Evolutionary conservation across 2,113 vertebrate species (phyloP), one percentile per base, ranked within the genome.

Genomic region (Crotalus tigris): DNA sequence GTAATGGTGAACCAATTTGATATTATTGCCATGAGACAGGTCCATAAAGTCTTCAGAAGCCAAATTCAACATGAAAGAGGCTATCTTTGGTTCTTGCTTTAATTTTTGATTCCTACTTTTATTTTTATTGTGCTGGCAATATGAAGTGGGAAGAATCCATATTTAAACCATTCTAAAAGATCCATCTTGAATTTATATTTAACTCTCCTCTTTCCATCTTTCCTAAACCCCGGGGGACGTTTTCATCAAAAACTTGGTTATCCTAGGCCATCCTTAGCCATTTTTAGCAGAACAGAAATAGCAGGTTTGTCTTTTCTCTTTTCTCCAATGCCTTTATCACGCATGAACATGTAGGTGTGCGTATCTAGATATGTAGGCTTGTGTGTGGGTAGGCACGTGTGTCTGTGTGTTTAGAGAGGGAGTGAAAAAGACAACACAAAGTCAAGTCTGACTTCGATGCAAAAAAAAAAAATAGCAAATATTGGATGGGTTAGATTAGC

Each of bases 401-500:
- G 61, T 61, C 24, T 61, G 9, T 64, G 69, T 33, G 64, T 81
- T 39, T 81, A 81, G n/a, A 81, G n/a, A 17, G n/a, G 69, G 69
- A 81, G 15, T 0, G 5, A 39, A 39, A 81, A 39, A 81, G 69
- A 81, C n/a, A 17, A 81, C 69, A 81, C 15, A 54, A 53, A 46
- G 44, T 54, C 49, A 19, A 7, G 9, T 54, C 49, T 87, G 51
- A 53, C n/a, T 54, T 87, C 26, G 86, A 24, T 51, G 44, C 21
- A 85, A 10, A 21, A 75, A 39, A 39, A 39, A 49, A 86, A 44
- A 23, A 81, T 49, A 88, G 2, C 93, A 94, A 94, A 61, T 91
- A 0, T n/a, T 93, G 94, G 92, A 81, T 95, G 0, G 93, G 54
- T 94, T 96, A 90, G 90, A 92, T 95, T 96, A 93, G 94, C 95